These are phyloP conservation scores for Torymus texanus DNA, from an alignment of 2,888 invertebrate species.

Conservation along the genomic window DNA sequence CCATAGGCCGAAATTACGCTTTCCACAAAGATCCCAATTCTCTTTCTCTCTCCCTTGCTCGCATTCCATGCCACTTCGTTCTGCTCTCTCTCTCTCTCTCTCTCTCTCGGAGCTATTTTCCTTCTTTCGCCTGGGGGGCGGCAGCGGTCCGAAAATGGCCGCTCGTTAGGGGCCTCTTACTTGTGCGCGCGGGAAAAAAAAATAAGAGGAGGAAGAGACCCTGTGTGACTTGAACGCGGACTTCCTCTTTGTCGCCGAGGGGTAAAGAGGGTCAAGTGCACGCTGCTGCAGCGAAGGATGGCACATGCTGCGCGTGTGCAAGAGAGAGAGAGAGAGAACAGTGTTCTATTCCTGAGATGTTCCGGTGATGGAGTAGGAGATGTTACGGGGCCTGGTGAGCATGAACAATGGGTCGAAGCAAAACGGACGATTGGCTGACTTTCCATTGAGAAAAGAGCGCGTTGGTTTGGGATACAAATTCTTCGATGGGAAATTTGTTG, in stretches of 20 bases:
- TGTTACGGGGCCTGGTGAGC: too few species aligned
- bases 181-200: background rate
- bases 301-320: background rate
- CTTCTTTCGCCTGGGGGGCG: conserved; percentile 7
- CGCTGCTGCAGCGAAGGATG: conserved; percentile 17
- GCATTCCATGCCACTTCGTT: conserved; percentile 15
- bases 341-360: too few species aligned
- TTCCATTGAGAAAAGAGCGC: too few species aligned
- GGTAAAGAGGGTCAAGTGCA: conserved; percentile 48
- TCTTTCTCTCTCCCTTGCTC: conserved; percentile 11
- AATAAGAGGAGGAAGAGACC: conserved; percentile 18
- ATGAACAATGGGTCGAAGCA: too few species aligned
- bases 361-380: too few species aligned
- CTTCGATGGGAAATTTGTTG: too few species aligned
- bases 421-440: too few species aligned
- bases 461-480: too few species aligned
- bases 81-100: conserved; percentile 16
- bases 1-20: conserved; percentile 24
- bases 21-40: conserved; percentile 20
- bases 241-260: conserved; percentile 7
- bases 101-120: conserved; percentile 25
- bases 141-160: conserved; percentile 2
- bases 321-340: too few species aligned
- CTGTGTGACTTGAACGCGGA: conserved; percentile 2
- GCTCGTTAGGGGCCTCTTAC: conserved; percentile 5